These are phyloP conservation scores for Trachemys scripta DNA, from an alignment of 2,113 vertebrate genomes.

Conservation along the genomic window DNA sequence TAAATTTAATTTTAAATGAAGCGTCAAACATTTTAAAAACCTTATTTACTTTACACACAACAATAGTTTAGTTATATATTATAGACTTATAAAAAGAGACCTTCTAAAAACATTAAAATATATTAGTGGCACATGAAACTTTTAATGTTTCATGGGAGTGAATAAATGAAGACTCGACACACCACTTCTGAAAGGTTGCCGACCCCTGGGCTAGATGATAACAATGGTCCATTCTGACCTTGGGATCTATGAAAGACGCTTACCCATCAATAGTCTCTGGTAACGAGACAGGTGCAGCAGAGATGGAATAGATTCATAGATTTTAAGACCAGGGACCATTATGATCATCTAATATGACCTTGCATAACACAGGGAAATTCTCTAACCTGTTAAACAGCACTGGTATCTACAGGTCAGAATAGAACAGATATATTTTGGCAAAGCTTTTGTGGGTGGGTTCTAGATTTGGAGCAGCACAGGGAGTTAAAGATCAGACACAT, in stretches of 20 bases:
- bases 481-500: background rate
- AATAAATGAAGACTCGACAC: too few species aligned
- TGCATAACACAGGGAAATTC: background rate
- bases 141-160: too few species aligned
- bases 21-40: too few species aligned
- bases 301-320: background rate
- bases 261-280: background rate
- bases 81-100: too few species aligned
- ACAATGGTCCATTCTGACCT: background rate
- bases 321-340: background rate
- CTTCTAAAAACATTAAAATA: too few species aligned
- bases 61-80: too few species aligned
- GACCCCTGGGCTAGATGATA: background rate
- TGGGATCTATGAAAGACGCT: background rate
- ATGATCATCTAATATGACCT: too few species aligned
- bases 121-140: too few species aligned
- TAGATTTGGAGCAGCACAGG: rapidly evolving
- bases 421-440: background rate
- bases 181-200: too few species aligned
- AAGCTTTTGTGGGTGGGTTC: background rate
- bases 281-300: background rate
- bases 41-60: too few species aligned
- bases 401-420: background rate
- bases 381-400: background rate
- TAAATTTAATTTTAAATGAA: too few species aligned